Evolutionary conservation across 1,140 invertebrate genomes (phyloP).

Genomic region (Brachionus plicatilis): DNA sequence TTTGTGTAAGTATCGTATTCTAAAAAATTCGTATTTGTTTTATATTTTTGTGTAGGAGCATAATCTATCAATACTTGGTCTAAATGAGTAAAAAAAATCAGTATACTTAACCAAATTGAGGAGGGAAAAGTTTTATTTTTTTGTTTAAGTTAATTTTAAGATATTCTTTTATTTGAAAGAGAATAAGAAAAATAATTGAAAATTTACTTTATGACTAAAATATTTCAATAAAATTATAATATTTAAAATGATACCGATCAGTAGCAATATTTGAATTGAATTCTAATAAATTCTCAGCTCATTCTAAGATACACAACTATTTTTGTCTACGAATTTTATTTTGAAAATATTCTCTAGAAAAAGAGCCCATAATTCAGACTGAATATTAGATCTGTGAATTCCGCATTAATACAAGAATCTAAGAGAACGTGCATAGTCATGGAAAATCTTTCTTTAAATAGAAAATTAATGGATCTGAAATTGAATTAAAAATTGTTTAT

Average conservation of each 20-base stretch:
- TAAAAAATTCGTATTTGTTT: not conserved
- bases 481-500: not conserved
- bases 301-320: not conserved
- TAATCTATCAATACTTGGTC: not conserved
- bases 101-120: not conserved
- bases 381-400: too few species aligned
- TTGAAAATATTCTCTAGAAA: too few species aligned
- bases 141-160: not conserved
- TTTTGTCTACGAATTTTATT: not conserved
- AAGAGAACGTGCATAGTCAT: not conserved
- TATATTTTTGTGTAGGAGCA: not conserved
- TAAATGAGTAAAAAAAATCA: not conserved
- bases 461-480: not conserved
- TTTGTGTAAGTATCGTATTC: not conserved
- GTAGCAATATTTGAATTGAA: not conserved
- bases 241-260: not conserved
- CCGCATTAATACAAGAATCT: not conserved
- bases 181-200: not conserved
- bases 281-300: not conserved
- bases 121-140: not conserved
- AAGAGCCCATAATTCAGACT: too few species aligned
- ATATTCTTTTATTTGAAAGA: not conserved
- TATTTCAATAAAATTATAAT: constrained; percentile 5
- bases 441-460: not conserved
- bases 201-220: not conserved